Base-by-base conservation (phyloP, 1,140 invertebrate species). In the Drosophila micromelanica region DNA sequence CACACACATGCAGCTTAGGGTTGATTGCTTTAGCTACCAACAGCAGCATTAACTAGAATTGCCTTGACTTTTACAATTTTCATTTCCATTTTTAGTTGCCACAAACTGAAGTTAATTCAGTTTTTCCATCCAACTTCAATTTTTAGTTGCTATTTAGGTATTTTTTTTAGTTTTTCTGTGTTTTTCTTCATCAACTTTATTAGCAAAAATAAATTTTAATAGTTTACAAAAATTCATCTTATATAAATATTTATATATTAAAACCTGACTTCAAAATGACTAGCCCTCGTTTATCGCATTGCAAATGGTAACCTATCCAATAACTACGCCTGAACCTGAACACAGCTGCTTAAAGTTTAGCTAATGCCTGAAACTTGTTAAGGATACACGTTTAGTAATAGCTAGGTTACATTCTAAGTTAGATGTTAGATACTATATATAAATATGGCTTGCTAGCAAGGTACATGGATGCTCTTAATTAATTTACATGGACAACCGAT, bases 251-350 rank as follows among this genome's bases (percentile, higher is more conserved):
- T n/a, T 13, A 15, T 43, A 51, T 67, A 45, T 60, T 54, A 48
- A 48, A 62, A 56, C 68, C 73, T 87, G 73, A 87, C 60, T 80
- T 23, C 43, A 61, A 68, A 65, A 77, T 87, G 84, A 87, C 84
- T 87, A 87, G 84, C 73, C 82, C 85, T 68, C 65, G 49, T 89
- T 81, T 86, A 78, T 79, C 78, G 84, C 84, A 87, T 84, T 89
- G 84, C 82, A 87, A 87, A 87, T 67, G 38, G 37, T 49, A 42
- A 62, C 35, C 43, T 17, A 68, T 35, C 54, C 65, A 48, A 40
- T 67, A 54, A 78, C 76, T 77, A 56, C 56, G 35, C 48, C 80
- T 65, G 49, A 74, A 75, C 35, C 69, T 6, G 5, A 27, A 27
- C 23, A 27, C 32, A 61, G 37, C 45, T 62, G 27, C 49, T 60